Evolutionary conservation across 2,797 vertebrate species (phyloP).

Genomic region (Tragopan temminckii): DNA sequence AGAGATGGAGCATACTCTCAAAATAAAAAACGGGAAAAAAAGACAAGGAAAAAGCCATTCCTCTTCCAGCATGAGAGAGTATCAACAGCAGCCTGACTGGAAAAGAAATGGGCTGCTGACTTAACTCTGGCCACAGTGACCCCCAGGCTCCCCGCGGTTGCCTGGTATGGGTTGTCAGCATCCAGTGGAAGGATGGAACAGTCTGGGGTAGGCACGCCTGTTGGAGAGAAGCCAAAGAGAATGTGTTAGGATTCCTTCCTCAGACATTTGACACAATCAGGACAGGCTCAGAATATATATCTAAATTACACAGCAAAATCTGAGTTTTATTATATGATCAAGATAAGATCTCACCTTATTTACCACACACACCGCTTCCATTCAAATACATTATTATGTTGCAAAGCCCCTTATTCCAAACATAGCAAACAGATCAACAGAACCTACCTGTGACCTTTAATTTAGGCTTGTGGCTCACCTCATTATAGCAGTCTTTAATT

Average conservation of each 20-base stretch:
- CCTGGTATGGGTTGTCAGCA: accelerated
- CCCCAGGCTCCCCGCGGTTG: accelerated
- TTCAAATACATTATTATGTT: accelerated
- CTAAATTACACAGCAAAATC: not conserved
- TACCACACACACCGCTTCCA: not conserved
- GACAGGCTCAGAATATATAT: accelerated
- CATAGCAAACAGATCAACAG: accelerated
- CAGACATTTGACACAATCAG: not conserved
- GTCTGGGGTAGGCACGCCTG: accelerated
- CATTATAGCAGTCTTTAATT: not conserved
- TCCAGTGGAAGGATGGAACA: accelerated
- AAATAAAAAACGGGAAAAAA: accelerated
- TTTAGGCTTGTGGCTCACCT: not conserved
- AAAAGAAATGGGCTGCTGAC: not conserved
- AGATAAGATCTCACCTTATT: not conserved
- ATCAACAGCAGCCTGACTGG: accelerated
- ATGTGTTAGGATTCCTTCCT: not conserved
- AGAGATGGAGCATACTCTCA: not conserved
- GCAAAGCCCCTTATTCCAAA: not conserved
- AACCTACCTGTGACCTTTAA: not conserved
- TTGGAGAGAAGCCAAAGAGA: not conserved
- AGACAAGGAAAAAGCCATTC: not conserved
- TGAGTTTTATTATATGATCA: accelerated
- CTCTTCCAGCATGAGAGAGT: accelerated
- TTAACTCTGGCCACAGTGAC: accelerated